These are phyloP conservation scores for Hepsetus odoe DNA, from an alignment of 2,113 vertebrate genomes.

Conservation along the genomic window DNA sequence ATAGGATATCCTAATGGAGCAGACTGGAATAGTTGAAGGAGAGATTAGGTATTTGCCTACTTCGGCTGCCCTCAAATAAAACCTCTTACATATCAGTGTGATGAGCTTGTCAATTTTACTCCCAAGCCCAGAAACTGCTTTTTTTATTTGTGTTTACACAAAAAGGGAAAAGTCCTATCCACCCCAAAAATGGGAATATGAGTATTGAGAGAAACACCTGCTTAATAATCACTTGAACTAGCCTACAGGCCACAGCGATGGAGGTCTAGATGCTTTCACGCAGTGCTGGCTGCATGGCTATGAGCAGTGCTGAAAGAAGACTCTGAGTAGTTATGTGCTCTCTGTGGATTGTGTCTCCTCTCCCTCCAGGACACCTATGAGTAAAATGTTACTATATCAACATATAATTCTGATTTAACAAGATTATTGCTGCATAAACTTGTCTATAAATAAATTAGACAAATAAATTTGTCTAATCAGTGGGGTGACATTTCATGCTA, in stretches of 20 bases:
- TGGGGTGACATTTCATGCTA: no score
- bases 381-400: slow-evolving; percentile 12
- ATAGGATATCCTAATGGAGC: neutral
- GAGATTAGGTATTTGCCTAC: no score
- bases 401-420: neutral
- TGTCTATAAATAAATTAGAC: no score
- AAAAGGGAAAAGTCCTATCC: slow-evolving; percentile 24
- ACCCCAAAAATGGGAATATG: slow-evolving; percentile 1
- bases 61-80: no score
- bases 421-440: no score
- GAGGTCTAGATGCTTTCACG: neutral
- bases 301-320: slow-evolving; percentile 20
- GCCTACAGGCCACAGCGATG: neutral
- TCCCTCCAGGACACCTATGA: slow-evolving; percentile 76
- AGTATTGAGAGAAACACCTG: slow-evolving; percentile 39
- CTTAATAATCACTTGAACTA: slow-evolving; percentile 27
- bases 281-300: slow-evolving; percentile 3
- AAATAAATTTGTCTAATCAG: no score
- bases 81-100: slow-evolving; percentile 83
- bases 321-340: slow-evolving; percentile 77
- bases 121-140: neutral
- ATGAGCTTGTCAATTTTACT: slow-evolving; percentile 71
- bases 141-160: slow-evolving; percentile 37
- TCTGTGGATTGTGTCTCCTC: slow-evolving; percentile 72
- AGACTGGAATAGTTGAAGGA: neutral